A percentile compares a stretch with the other conserved stretches of the same genome.
Evolutionary conservation across 2,797 vertebrate genomes (phyloP).

Genomic region (Sphenodon punctatus): DNA sequence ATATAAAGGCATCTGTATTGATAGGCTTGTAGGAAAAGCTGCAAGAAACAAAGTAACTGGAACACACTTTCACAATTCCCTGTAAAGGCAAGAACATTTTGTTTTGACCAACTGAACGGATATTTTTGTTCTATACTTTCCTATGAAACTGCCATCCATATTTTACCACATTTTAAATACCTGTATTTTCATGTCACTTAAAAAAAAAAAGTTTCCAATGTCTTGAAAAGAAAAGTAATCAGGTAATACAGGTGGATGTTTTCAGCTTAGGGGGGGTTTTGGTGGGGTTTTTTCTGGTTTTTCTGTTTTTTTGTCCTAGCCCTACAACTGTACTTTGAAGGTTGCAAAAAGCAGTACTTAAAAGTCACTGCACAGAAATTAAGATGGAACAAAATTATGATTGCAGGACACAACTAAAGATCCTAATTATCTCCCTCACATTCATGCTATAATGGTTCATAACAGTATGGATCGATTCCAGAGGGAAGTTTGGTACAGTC

Average conservation of each 20-base stretch:
- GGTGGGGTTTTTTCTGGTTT: too few relatives aligned
- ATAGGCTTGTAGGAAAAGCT: background rate
- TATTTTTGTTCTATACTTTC: constrained; percentile 37
- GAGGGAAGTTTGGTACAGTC: constrained; percentile 30
- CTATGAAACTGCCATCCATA: constrained; percentile 34
- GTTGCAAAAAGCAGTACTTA: constrained; percentile 41
- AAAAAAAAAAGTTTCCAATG: background rate
- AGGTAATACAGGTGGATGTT: too few relatives aligned
- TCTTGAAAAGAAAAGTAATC: background rate
- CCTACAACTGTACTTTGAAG: background rate
- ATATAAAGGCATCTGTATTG: background rate
- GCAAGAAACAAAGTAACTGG: background rate
- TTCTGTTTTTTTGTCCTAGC: constrained; percentile 29
- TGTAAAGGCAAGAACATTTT: constrained; percentile 32
- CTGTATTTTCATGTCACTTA: background rate
- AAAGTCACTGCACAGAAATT: constrained; percentile 46
- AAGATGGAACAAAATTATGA: constrained; percentile 46
- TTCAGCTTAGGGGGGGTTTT: too few relatives aligned
- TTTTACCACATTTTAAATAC: background rate
- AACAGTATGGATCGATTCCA: constrained; percentile 21
- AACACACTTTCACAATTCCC: background rate
- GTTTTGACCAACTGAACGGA: background rate
- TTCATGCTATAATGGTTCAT: constrained; percentile 19
- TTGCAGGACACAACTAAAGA: constrained; percentile 19
- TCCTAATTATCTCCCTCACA: constrained; percentile 24